These are phyloP conservation scores for Antheraea yamamai DNA, from an alignment of 2,888 invertebrate genomes.

Conservation along the genomic window DNA sequence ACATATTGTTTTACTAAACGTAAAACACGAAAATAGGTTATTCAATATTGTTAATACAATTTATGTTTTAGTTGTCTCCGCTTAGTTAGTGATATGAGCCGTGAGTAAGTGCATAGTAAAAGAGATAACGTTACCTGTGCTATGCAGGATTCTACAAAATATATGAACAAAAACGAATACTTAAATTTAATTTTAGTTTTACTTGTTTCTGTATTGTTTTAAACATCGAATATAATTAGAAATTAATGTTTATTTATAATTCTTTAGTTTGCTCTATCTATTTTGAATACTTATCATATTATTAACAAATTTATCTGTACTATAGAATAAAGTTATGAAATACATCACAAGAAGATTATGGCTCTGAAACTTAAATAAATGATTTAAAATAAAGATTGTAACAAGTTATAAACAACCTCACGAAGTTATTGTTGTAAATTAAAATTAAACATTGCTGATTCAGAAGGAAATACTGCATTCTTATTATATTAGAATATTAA, in stretches of 20 bases:
- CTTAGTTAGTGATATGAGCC: background rate
- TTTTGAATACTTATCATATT: background rate
- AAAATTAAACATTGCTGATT: constrained; percentile 24
- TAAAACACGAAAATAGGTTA: background rate
- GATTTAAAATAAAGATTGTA: background rate
- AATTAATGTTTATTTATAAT: no score
- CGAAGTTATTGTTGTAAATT: constrained; percentile 1
- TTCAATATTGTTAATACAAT: background rate
- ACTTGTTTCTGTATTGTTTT: no score
- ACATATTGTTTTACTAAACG: background rate
- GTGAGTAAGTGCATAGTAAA: background rate
- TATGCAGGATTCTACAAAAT: no score
- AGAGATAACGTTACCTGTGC: background rate
- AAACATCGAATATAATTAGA: no score
- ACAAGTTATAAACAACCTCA: no score
- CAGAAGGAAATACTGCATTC: constrained; percentile 37
- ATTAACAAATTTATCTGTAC: background rate
- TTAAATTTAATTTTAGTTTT: no score
- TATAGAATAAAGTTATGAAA: background rate
- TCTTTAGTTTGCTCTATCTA: background rate
- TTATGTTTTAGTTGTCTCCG: background rate
- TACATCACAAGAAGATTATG: background rate
- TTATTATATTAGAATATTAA: constrained; percentile 46
- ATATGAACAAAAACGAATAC: no score
- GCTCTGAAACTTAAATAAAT: background rate